Percentiles rank a stretch among this genome's conserved stretches.
Evolutionary conservation across 2,113 vertebrate genomes (phyloP).

Genomic region (Percopsis transmontana): DNA sequence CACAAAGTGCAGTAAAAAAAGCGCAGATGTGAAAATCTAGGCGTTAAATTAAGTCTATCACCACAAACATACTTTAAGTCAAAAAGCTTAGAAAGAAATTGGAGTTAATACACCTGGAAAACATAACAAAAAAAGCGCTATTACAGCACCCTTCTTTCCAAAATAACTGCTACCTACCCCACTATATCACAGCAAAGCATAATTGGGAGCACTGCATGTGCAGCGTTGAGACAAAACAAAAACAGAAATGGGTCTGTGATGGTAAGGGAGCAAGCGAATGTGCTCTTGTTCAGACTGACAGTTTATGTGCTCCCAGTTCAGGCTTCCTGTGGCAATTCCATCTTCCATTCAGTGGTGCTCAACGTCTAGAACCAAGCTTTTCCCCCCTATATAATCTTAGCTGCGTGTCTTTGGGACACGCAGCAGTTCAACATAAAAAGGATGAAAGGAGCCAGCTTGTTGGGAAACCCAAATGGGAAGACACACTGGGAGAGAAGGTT

Average conservation of each 20-base stretch:
- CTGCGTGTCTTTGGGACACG: conserved; percentile 32
- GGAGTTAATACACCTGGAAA: no score
- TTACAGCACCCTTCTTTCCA: no score
- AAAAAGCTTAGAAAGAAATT: no score
- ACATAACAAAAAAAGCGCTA: no score
- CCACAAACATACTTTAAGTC: no score
- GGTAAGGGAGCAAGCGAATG: not conserved
- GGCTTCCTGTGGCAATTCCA: conserved; percentile 12
- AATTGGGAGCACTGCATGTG: no score
- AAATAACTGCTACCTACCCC: no score
- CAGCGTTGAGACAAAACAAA: not conserved
- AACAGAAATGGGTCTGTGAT: not conserved
- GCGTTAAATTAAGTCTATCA: no score
- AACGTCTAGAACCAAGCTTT: conserved; percentile 33
- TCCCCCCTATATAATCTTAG: conserved; percentile 42
- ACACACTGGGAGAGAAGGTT: not conserved
- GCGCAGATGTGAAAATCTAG: no score
- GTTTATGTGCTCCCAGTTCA: conserved; percentile 22
- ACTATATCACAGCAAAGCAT: not conserved
- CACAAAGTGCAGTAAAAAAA: no score
- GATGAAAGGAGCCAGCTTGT: conserved; percentile 40
- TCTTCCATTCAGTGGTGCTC: conserved; percentile 1
- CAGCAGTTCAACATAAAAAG: conserved; percentile 38
- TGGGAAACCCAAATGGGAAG: conserved; percentile 37
- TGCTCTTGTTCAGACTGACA: not conserved